These are phyloP conservation scores for Euthynnus affinis DNA, from an alignment of 2,797 vertebrate genomes.

Conservation along the genomic window DNA sequence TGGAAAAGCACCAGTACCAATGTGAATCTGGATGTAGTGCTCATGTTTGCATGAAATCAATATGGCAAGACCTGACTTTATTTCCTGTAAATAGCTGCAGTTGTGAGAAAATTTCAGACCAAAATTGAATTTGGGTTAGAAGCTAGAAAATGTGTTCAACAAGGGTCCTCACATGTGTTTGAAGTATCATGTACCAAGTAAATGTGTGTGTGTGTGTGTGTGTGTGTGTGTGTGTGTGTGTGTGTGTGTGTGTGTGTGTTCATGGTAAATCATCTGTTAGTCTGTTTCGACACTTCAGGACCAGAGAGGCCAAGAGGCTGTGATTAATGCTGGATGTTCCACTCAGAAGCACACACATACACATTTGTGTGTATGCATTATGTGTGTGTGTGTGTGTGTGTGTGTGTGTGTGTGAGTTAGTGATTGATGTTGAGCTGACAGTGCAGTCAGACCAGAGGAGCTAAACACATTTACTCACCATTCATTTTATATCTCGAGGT, in stretches of 20 bases:
- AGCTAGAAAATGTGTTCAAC: neutral
- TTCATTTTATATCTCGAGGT: slow-evolving; percentile 32
- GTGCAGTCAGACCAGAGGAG: slow-evolving; percentile 37
- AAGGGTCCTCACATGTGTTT: too few relatives aligned
- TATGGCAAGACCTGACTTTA: neutral
- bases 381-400: neutral
- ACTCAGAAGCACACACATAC: neutral
- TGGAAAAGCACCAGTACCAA: too few relatives aligned
- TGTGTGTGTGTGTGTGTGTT: neutral
- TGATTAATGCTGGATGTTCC: slow-evolving; percentile 1
- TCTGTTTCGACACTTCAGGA: slow-evolving; percentile 16
- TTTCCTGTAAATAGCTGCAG: too few relatives aligned
- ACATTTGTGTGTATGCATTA: neutral
- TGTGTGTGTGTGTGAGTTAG: neutral
- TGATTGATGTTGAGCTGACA: slow-evolving; percentile 55
- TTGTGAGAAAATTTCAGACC: too few relatives aligned
- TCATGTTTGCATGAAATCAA: neutral
- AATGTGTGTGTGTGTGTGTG: neutral
- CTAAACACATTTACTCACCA: slow-evolving; percentile 45
- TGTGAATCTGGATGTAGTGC: neutral
- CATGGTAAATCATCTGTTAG: slow-evolving; percentile 7
- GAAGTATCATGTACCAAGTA: neutral
- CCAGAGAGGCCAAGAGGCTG: slow-evolving; percentile 7
- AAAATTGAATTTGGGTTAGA: too few relatives aligned
- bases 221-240: neutral